Conservation (phyloP, 2,797 vertebrate species). For the Microcaecilia unicolor region DNA sequence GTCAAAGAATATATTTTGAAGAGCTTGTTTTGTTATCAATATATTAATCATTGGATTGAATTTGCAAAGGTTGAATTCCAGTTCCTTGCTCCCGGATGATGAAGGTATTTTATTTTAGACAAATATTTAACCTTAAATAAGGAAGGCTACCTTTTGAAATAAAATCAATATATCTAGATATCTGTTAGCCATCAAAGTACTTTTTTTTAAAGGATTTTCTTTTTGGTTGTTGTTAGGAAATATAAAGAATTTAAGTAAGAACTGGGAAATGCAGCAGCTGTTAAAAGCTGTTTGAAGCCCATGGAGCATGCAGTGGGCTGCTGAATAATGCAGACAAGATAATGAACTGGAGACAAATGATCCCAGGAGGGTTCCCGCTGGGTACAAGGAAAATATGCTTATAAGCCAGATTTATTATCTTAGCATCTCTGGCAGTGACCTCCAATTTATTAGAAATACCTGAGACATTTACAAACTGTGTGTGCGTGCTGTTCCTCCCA, state of each 20-base stretch:
- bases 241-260: conserved; percentile 54
- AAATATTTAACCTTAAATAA: conserved; percentile 1
- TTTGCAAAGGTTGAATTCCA: no score
- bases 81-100: no score
- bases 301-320: conserved; percentile 52
- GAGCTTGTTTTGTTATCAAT: no score
- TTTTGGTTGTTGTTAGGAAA: conserved; percentile 20
- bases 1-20: no score
- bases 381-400: conserved; percentile 50
- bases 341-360: conserved; percentile 65
- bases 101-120: no score
- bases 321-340: conserved; percentile 68
- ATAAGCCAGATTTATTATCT: conserved; percentile 68
- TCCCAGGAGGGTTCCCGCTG: conserved; percentile 47
- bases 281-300: conserved; percentile 63
- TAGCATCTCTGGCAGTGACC: conserved; percentile 63
- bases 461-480: conserved; percentile 54
- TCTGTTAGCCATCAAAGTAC: conserved; percentile 13
- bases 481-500: conserved; percentile 16
- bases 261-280: conserved; percentile 40
- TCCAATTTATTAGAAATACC: conserved; percentile 62
- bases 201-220: conserved; percentile 19
- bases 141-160: conserved; percentile 3
- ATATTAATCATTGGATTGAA: no score
- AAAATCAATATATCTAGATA: conserved; percentile 14